Conservation (phyloP, 2,113 vertebrate genomes). For the Alouatta palliata region DNA sequence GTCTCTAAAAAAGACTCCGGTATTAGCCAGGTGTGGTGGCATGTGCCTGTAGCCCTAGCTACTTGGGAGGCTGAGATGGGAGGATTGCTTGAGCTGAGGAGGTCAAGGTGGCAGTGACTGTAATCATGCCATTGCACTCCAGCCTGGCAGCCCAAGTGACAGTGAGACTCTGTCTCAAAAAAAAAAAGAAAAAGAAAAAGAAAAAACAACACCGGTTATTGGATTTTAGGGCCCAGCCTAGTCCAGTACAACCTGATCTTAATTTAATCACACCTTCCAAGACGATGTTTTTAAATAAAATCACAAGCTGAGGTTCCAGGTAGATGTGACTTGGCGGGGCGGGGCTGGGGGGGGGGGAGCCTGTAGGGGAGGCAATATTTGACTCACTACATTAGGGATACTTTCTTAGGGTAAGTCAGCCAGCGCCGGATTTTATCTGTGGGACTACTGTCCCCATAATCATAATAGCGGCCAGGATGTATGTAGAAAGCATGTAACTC, state of each 20-base stretch:
- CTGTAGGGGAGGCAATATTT: fast-evolving
- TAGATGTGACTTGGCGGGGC: background rate
- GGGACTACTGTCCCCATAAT: too few relatives aligned
- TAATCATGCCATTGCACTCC: too few relatives aligned
- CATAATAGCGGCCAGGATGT: background rate
- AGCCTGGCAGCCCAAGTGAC: too few relatives aligned
- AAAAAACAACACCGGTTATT: too few relatives aligned
- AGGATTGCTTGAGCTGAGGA: too few relatives aligned
- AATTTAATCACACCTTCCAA: background rate
- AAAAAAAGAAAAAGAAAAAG: too few relatives aligned
- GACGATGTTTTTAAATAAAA: background rate
- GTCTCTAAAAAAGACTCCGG: too few relatives aligned
- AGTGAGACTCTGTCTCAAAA: too few relatives aligned
- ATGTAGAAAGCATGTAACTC: background rate
- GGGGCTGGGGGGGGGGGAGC: fast-evolving
- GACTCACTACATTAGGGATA: fast-evolving
- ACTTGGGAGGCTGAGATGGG: too few relatives aligned
- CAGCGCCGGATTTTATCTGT: background rate
- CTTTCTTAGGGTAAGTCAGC: background rate
- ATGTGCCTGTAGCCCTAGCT: too few relatives aligned
- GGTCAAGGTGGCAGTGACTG: too few relatives aligned
- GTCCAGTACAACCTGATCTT: background rate
- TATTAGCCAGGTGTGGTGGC: too few relatives aligned
- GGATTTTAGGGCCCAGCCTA: background rate
- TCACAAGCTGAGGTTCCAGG: background rate